These are phyloP conservation scores for Meiosimyza decipiens DNA, from an alignment of 2,888 invertebrate species.

Conservation along the genomic window DNA sequence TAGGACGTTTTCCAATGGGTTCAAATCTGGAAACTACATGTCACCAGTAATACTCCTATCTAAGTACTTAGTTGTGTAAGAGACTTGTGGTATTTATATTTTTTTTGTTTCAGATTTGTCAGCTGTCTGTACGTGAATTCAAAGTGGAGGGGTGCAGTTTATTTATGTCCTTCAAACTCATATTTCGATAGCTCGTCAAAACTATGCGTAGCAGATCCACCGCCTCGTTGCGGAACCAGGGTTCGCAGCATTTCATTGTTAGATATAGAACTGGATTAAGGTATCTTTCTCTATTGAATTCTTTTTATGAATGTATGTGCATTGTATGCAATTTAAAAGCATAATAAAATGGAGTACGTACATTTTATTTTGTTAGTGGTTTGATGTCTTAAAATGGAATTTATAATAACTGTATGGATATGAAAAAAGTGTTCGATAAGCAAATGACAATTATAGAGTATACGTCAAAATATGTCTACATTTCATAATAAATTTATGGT, in stretches of 20 bases:
- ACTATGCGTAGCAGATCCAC: conserved; percentile 39
- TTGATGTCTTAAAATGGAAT: too few species aligned
- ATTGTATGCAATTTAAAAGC: too few species aligned
- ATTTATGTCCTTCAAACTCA: conserved; percentile 48
- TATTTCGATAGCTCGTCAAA: conserved; percentile 45
- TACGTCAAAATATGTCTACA: too few species aligned
- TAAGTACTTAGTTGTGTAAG: background rate
- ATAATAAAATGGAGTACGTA: too few species aligned
- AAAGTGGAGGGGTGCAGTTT: conserved; percentile 45
- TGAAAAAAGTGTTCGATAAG: too few species aligned
- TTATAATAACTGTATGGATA: too few species aligned
- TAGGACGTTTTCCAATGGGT: conserved; percentile 52
- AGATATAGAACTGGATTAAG: conserved; percentile 32
- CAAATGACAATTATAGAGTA: too few species aligned
- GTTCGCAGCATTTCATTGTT: conserved; percentile 40
- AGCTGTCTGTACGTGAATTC: conserved; percentile 36
- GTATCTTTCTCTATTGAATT: too few species aligned
- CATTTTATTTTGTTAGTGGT: too few species aligned
- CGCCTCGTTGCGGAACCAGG: conserved; percentile 15
- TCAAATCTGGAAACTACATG: conserved; percentile 43
- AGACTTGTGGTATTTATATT: background rate
- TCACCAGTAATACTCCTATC: conserved; percentile 45
- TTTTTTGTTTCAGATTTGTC: conserved; percentile 44
- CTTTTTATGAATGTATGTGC: too few species aligned
- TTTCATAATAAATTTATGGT: too few species aligned